phyloP scores from a whole-genome alignment of 2,888 invertebrate genomes.

The Drosophila siamana region DNA sequence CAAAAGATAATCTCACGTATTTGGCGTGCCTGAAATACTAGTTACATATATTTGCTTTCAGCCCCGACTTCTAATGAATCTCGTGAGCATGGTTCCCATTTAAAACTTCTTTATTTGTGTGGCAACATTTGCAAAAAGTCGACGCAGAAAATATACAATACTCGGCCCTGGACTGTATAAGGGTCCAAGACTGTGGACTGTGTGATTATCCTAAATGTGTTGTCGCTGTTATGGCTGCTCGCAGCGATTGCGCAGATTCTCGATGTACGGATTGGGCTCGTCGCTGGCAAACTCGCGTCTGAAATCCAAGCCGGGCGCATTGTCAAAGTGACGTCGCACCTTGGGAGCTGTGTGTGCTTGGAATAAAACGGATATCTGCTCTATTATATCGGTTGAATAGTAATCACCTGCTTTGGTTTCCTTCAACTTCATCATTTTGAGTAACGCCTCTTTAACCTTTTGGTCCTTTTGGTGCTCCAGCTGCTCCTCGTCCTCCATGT shows the following conservation, averaged over 20 bases:
- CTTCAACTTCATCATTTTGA: constrained; percentile 16
- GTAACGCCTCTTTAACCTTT: constrained; percentile 17
- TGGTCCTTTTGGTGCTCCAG: constrained; percentile 3
- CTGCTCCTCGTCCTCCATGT: constrained; percentile 25
- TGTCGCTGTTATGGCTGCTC: not conserved
- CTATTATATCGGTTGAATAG: no score
- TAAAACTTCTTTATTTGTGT: no score
- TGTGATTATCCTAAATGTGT: no score
- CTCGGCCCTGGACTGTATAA: constrained; percentile 3
- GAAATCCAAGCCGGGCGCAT: constrained; percentile 30
- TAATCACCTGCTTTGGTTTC: constrained; percentile 5
- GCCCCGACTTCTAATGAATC: not conserved
- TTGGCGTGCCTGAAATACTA: not conserved
- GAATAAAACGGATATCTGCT: no score
- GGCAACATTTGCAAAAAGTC: no score
- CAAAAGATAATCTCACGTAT: not conserved
- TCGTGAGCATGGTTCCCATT: no score
- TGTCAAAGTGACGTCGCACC: not conserved
- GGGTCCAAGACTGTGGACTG: not conserved
- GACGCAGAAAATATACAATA: no score
- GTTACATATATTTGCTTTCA: not conserved
- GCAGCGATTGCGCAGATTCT: constrained; percentile 15
- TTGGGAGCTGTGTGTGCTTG: constrained; percentile 3
- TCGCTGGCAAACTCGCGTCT: constrained; percentile 55
- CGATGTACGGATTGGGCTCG: constrained; percentile 57